These are phyloP conservation scores for Drymodes brunneopygia DNA, from an alignment of 2,113 vertebrate species.

Conservation along the genomic window DNA sequence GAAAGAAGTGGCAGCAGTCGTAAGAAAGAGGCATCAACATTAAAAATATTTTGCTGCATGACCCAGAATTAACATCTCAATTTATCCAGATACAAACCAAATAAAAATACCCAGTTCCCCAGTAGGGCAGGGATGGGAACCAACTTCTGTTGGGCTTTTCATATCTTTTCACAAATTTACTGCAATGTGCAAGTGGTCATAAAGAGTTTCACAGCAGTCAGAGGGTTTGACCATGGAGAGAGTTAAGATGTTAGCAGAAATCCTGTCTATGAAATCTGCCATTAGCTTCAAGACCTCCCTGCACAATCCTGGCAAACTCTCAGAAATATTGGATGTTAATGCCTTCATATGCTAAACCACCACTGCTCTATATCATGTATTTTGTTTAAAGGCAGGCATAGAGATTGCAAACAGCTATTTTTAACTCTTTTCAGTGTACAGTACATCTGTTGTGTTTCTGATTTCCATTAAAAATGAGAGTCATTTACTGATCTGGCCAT, in stretches of 20 bases:
- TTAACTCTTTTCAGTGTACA: conserved; percentile 54
- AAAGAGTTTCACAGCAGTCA: not conserved
- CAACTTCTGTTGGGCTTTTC: not conserved
- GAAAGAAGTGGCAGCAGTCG: not conserved
- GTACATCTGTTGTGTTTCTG: conserved; percentile 57
- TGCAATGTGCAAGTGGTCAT: not conserved
- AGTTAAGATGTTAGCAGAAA: not conserved
- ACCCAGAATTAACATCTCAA: not conserved
- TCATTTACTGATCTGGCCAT: conserved; percentile 53
- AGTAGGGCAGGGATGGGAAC: not conserved
- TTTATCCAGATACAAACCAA: not conserved
- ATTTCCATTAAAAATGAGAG: conserved; percentile 44
- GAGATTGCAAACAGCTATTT: conserved; percentile 47
- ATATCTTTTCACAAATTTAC: not conserved
- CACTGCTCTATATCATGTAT: not conserved
- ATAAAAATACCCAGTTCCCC: not conserved
- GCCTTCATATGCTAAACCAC: not conserved
- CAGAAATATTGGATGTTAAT: not conserved
- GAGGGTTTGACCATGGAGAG: not conserved
- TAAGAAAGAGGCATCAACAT: not conserved
- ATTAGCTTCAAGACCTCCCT: not conserved
- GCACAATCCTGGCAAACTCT: not conserved
- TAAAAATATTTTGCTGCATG: not conserved
- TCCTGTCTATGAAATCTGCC: not conserved
- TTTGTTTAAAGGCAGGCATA: conserved; percentile 24